A percentile compares a stretch with the other conserved stretches of the same genome.
phyloP scores from a whole-genome alignment of 2,888 invertebrate species.

The Dione juno region DNA sequence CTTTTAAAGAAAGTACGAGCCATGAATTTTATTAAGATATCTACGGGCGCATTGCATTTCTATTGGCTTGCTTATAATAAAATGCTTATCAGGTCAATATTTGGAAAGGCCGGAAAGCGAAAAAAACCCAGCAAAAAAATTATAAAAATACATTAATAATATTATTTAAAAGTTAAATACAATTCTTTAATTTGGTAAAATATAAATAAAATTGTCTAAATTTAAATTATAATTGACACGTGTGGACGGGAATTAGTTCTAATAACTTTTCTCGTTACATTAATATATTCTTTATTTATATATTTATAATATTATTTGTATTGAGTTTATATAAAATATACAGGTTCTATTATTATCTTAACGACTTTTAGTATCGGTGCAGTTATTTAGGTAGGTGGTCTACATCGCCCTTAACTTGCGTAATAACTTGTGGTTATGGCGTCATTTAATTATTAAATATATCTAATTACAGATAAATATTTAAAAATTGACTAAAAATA shows the following conservation, averaged over 20 bases:
- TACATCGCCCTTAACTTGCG: slow-evolving; percentile 55
- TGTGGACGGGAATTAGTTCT: background rate
- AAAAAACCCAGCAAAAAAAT: too few species aligned
- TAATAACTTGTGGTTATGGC: slow-evolving; percentile 59
- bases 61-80: too few species aligned
- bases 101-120: too few species aligned
- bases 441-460: slow-evolving; percentile 29
- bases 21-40: too few species aligned
- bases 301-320: slow-evolving; percentile 1
- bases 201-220: slow-evolving; percentile 2
- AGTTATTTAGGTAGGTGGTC: slow-evolving; percentile 55
- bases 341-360: slow-evolving; percentile 58
- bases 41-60: too few species aligned
- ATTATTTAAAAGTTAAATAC: too few species aligned
- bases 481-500: background rate
- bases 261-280: background rate
- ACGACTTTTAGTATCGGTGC: slow-evolving; percentile 63
- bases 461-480: background rate
- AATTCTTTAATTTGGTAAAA: background rate
- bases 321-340: slow-evolving; percentile 20
- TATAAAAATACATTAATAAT: too few species aligned
- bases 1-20: too few species aligned
- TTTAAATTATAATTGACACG: background rate
- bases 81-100: too few species aligned
- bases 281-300: background rate